Percentiles rank a stretch among this genome's conserved stretches.
These are phyloP conservation scores for Pantherophis vulpinus DNA, from an alignment of 2,797 vertebrate species.

Conservation along the genomic window DNA sequence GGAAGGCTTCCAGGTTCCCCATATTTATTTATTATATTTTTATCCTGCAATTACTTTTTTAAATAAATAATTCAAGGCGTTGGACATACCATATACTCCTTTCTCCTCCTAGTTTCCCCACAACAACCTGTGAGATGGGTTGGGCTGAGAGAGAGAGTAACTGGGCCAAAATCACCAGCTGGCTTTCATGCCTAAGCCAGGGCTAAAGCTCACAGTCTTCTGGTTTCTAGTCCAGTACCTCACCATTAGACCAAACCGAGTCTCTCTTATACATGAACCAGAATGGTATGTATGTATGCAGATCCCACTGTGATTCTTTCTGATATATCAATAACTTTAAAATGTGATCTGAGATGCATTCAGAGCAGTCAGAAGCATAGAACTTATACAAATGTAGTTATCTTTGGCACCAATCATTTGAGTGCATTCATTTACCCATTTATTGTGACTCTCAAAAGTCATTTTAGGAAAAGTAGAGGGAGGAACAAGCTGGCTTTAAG, in stretches of 20 bases:
- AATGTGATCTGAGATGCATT: neutral
- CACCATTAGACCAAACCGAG: neutral
- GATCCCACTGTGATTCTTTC: neutral
- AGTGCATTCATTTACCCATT: neutral
- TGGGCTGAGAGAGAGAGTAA: neutral
- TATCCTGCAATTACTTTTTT: neutral
- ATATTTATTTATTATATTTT: neutral
- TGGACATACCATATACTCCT: neutral
- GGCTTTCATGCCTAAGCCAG: neutral
- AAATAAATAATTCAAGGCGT: neutral
- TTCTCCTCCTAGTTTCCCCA: neutral
- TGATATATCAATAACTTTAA: neutral
- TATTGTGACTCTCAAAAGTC: neutral
- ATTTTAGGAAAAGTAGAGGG: neutral
- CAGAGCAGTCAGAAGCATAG: neutral
- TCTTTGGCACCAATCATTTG: neutral
- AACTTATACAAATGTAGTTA: neutral
- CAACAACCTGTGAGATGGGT: neutral
- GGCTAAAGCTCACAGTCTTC: neutral
- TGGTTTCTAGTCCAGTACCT: neutral
- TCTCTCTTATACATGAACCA: neutral
- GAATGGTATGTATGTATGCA: neutral
- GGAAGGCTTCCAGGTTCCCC: neutral
- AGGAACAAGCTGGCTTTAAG: conserved; percentile 37
- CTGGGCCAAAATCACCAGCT: neutral